These are phyloP conservation scores for Chymomyza amoena DNA, from an alignment of 2,888 invertebrate species.

Conservation along the genomic window DNA sequence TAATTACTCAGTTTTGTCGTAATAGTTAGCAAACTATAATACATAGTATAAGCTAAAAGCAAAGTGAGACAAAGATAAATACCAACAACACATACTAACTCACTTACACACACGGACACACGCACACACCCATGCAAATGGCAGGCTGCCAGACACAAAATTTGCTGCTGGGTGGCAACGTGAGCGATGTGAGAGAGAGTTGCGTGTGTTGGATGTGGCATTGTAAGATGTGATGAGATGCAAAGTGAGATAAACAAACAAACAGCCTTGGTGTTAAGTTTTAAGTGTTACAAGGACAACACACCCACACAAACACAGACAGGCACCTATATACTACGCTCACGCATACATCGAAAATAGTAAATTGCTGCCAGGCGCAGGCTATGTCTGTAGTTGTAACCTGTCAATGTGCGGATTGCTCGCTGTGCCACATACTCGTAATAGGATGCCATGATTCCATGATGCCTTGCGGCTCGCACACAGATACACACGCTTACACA, in stretches of 20 bases:
- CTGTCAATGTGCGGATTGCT: conserved; percentile 1
- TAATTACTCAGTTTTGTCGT: conserved; percentile 42
- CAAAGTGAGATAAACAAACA: conserved; percentile 65
- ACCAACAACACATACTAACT: not conserved
- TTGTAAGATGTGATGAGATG: conserved; percentile 36
- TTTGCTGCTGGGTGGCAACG: not conserved
- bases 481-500: not conserved
- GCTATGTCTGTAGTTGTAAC: conserved; percentile 33
- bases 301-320: conserved; percentile 18
- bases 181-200: conserved; percentile 17
- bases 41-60: not conserved
- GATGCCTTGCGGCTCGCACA: conserved; percentile 52
- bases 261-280: conserved; percentile 69
- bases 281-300: conserved; percentile 73
- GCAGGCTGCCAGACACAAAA: not conserved
- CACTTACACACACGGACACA: not conserved
- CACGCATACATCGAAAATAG: conserved; percentile 10
- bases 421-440: not conserved
- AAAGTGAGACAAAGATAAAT: conserved; percentile 1
- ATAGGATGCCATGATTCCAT: not conserved
- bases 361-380: conserved; percentile 9
- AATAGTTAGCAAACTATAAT: conserved; percentile 37
- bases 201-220: not conserved
- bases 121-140: conserved; percentile 12
- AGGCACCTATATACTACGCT: conserved; percentile 11